Evolutionary conservation across 92 coral and sea anemone genomes (phyloP).

Genomic region (Epizoanthus scotinus): DNA sequence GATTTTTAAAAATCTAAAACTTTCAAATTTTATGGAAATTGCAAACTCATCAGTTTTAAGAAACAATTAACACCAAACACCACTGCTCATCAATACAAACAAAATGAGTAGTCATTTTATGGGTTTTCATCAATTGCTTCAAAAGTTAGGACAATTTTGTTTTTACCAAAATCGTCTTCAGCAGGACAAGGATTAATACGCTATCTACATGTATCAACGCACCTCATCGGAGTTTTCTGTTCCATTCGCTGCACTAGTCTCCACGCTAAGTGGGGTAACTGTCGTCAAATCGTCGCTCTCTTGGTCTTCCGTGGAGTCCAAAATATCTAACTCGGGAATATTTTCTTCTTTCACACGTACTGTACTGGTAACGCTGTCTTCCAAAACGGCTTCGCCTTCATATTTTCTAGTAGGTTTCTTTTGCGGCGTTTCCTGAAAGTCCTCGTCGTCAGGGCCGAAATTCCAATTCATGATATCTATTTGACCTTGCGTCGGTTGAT

Average conservation of each 20-base stretch:
- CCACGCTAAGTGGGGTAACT: conserved; percentile 12
- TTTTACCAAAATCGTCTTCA: too few relatives aligned
- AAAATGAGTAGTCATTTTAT: too few relatives aligned
- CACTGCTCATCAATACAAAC: too few relatives aligned
- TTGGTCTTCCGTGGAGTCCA: neutral
- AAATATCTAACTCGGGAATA: conserved; percentile 27
- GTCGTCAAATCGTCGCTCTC: conserved; percentile 26
- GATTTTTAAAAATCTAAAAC: too few relatives aligned
- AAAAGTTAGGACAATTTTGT: too few relatives aligned
- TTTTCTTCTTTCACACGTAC: conserved; percentile 21
- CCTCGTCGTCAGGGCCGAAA: neutral
- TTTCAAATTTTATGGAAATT: too few relatives aligned
- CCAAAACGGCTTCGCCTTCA: conserved; percentile 4
- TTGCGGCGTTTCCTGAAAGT: conserved; percentile 8
- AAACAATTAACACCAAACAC: too few relatives aligned
- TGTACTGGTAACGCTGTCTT: conserved; percentile 27
- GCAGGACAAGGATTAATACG: too few relatives aligned
- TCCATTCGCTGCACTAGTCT: conserved; percentile 5
- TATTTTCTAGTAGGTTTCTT: conserved; percentile 12
- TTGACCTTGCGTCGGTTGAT: conserved; percentile 2
- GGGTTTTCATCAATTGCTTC: too few relatives aligned
- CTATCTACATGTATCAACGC: conserved; percentile 2
- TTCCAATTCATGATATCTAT: neutral
- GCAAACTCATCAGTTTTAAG: too few relatives aligned
- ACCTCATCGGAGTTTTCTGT: conserved; percentile 25